A percentile compares a stretch with the other conserved stretches of the same genome.
phyloP scores from a whole-genome alignment of 2,113 vertebrate species.

The Tricholaema leucomelas region DNA sequence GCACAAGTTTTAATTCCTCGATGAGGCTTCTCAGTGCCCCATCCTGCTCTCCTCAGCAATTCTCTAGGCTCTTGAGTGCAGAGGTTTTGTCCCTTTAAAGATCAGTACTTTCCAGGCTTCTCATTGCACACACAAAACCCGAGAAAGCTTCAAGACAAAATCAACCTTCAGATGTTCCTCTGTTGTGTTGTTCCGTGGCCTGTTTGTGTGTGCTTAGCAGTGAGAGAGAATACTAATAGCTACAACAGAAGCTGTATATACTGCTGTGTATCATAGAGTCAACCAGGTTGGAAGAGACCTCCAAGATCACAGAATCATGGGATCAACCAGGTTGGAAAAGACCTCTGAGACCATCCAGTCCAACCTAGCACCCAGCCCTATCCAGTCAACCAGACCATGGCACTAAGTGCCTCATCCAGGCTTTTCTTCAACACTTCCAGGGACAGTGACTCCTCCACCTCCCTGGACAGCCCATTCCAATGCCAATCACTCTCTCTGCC shows the following conservation, averaged over 20 bases:
- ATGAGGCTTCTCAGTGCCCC: not conserved
- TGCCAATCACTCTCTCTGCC: too few species aligned
- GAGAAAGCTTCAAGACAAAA: not conserved
- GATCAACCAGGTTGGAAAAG: too few species aligned
- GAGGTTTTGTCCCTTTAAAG: not conserved
- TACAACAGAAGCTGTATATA: not conserved
- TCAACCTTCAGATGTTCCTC: not conserved
- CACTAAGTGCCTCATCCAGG: too few species aligned
- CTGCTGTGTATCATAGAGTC: too few species aligned
- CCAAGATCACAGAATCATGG: too few species aligned
- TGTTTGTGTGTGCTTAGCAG: not conserved
- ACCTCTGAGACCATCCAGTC: too few species aligned
- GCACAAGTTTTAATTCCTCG: not conserved
- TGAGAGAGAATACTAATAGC: not conserved
- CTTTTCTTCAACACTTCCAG: too few species aligned
- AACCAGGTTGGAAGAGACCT: too few species aligned
- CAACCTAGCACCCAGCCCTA: too few species aligned
- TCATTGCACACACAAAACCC: not conserved
- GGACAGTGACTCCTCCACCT: too few species aligned
- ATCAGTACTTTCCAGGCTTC: not conserved
- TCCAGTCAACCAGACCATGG: too few species aligned
- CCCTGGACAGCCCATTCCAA: too few species aligned
- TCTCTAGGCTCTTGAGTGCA: not conserved
- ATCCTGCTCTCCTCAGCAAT: not conserved
- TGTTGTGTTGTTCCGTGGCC: not conserved